These are phyloP conservation scores for Rafetus swinhoei DNA, from an alignment of 2,113 vertebrate species.

Conservation along the genomic window DNA sequence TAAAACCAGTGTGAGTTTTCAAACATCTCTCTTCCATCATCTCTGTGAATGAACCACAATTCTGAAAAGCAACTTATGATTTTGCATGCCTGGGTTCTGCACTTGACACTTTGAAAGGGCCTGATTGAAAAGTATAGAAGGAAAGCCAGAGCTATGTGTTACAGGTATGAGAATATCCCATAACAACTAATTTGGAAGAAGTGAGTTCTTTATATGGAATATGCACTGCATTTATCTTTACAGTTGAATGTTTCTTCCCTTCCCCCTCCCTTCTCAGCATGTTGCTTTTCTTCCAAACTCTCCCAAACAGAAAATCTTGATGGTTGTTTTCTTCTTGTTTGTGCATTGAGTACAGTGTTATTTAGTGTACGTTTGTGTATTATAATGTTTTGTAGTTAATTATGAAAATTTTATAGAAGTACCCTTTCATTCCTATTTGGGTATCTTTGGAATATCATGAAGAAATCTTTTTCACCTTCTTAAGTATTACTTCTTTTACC, in stretches of 20 bases:
- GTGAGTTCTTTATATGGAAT: not conserved
- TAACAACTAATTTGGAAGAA: not conserved
- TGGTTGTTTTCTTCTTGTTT: not conserved
- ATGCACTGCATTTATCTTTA: constrained; percentile 1
- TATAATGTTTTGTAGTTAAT: not conserved
- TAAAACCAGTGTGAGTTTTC: not conserved
- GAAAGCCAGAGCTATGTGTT: not conserved
- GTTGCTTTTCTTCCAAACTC: not conserved
- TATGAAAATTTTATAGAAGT: not conserved
- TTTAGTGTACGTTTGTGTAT: not conserved
- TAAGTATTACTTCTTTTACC: not conserved
- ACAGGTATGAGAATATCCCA: not conserved
- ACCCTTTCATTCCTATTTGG: not conserved
- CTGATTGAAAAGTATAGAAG: not conserved
- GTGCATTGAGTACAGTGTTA: not conserved
- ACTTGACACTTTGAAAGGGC: not conserved
- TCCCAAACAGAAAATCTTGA: not conserved
- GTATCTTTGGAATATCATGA: not conserved
- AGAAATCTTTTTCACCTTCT: not conserved
- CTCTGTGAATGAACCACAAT: not conserved
- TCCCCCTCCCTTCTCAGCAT: not conserved
- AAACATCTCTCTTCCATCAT: not conserved
- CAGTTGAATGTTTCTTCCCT: not conserved
- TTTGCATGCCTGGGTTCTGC: not conserved
- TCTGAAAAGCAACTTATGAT: not conserved